Percentiles rank a stretch among this genome's conserved stretches.
phyloP scores from a whole-genome alignment of 2,113 vertebrate genomes.

The Puntigrus tetrazona region DNA sequence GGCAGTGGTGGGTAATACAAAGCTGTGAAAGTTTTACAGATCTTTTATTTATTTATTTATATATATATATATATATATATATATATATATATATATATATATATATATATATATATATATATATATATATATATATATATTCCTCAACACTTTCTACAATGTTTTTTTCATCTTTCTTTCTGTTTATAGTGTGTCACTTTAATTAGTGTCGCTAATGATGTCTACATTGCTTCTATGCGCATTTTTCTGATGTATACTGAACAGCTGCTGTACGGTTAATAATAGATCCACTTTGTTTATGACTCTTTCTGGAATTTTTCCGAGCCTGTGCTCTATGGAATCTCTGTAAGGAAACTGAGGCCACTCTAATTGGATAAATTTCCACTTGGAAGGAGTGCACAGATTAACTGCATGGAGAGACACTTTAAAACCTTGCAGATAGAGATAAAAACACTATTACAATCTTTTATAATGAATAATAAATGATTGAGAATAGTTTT shows the following conservation, averaged over 20 bases:
- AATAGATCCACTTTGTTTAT: slow-evolving; percentile 28
- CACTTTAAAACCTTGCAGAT: neutral
- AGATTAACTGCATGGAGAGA: slow-evolving; percentile 18
- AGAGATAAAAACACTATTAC: neutral
- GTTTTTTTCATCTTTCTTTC: neutral
- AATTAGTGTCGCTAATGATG: neutral
- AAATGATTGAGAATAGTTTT: neutral
- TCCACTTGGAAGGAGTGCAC: slow-evolving; percentile 15
- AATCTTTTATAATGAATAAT: neutral
- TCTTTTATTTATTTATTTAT: too few relatives aligned
- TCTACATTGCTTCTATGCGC: neutral
- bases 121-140: too few relatives aligned
- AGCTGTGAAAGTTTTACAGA: neutral
- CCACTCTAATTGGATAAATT: slow-evolving; percentile 22
- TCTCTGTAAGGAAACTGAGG: neutral
- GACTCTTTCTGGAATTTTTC: slow-evolving; percentile 13
- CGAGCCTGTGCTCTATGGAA: neutral
- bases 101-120: too few relatives aligned
- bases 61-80: too few relatives aligned
- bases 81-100: too few relatives aligned
- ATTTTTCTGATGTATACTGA: neutral
- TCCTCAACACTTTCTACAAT: neutral
- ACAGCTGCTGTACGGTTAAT: neutral
- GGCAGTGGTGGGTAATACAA: neutral
- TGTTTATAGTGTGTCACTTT: neutral